Evolutionary conservation across 2,797 vertebrate species (phyloP), one percentile per base, ranked within the genome.

Genomic region (Coracias cyanogaster): DNA sequence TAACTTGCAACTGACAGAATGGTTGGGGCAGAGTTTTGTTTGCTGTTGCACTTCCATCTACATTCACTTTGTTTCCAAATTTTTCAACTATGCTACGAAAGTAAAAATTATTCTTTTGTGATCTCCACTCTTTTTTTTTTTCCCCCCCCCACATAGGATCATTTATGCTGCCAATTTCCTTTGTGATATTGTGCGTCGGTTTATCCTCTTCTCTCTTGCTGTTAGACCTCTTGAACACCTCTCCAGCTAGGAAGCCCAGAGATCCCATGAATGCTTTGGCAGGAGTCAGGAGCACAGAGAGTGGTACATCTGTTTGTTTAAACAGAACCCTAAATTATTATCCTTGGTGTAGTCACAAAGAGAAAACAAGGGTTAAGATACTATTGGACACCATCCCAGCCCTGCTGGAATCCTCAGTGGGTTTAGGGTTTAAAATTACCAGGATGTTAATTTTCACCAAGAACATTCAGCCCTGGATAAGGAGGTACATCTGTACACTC

Each of bases 231-330:
- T 74, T 41, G 62, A 89, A 67, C 28, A 91, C 26, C 88, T 86
- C 70, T 81, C 70, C n/a, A 57, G n/a, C 12, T 20, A 81, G 65
- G 41, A 65, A 91, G 61, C 39, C 45, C 70, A 51, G 67, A 79
- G 89, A 89, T 58, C 33, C 12, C 58, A 48, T 17, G 26, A 90
- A 66, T 60, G 37, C 70, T 92, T 94, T 90, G 70, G 84, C 31
- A 84, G 29, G 1, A 70, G 61, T 66, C 82, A 84, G 80, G 80
- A 92, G 51, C 77, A 52, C 82, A 2, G 48, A 90, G 73, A 93
- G 35, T 41, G 51, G 69, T 7, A n/a, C 35, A 81, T 81, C 39
- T 89, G 58, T 70, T 97, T 94, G 74, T 93, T 95, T 92, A 84
- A 89, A 86, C 2, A 82, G n/a, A 79, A 55, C 6, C 26, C 14